Evolutionary conservation across 2,797 vertebrate species (phyloP).

Genomic region (Bothrops alternatus): DNA sequence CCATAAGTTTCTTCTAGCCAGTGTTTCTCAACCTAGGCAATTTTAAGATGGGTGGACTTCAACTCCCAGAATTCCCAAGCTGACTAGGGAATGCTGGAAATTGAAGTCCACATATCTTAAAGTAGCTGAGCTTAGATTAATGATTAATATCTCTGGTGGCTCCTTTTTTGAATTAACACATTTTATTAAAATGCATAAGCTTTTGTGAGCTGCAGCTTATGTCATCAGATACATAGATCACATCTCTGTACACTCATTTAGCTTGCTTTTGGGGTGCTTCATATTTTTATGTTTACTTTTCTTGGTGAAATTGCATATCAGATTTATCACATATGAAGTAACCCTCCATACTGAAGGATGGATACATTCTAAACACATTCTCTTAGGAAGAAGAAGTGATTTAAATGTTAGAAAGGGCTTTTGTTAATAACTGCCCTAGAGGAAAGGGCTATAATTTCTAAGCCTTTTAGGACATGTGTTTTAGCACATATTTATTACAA

Average conservation of each 20-base stretch:
- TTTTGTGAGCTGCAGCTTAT: not conserved
- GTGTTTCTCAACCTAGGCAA: not conserved
- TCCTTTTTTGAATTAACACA: not conserved
- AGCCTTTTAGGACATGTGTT: not conserved
- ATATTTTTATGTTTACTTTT: not conserved
- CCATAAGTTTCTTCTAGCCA: not conserved
- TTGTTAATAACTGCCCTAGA: not conserved
- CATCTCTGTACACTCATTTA: conserved; percentile 3
- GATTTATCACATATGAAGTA: conserved; percentile 5
- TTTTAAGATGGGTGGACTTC: not conserved
- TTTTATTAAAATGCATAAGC: not conserved
- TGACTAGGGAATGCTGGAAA: not conserved
- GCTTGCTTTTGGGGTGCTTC: not conserved
- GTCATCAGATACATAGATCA: not conserved
- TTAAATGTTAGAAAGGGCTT: not conserved
- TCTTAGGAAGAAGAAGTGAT: not conserved
- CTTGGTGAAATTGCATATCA: not conserved
- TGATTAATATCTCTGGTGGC: not conserved
- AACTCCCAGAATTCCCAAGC: not conserved
- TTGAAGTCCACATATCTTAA: not conserved
- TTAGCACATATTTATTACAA: not conserved
- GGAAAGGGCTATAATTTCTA: not conserved
- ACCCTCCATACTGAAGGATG: not conserved
- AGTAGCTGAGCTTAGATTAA: not conserved
- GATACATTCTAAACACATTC: not conserved